Evolutionary conservation across 2,797 vertebrate genomes (phyloP).

Genomic region (Lycodopsis pacificus): DNA sequence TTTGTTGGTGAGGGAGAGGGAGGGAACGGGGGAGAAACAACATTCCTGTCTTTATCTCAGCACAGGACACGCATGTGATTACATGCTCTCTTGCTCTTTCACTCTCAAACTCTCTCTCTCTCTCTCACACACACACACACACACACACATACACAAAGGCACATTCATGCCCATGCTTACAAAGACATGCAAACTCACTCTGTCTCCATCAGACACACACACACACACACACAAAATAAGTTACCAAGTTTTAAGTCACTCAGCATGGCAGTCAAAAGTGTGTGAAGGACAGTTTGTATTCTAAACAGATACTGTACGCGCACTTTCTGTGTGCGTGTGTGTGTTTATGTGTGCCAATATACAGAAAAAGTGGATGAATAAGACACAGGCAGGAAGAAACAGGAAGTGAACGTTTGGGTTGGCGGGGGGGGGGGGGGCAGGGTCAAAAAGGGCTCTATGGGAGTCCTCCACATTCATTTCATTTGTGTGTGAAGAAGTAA

Average conservation of each 20-base stretch:
- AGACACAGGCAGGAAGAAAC: constrained; percentile 42
- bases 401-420: constrained; percentile 67
- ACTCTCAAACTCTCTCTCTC: constrained; percentile 5
- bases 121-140: background rate
- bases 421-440: constrained; percentile 21
- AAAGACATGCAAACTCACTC: constrained; percentile 32
- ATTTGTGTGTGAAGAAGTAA: constrained; percentile 75
- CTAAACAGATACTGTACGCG: constrained; percentile 52
- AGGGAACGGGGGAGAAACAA: constrained; percentile 17
- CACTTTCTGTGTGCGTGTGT: background rate
- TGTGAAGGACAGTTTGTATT: constrained; percentile 41
- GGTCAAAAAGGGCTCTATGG: constrained; percentile 67
- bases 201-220: background rate
- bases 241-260: background rate
- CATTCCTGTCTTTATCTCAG: constrained; percentile 74
- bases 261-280: constrained; percentile 29
- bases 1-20: constrained; percentile 47
- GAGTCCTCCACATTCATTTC: constrained; percentile 68
- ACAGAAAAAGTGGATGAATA: constrained; percentile 18
- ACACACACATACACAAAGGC: constrained; percentile 23
- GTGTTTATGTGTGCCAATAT: background rate
- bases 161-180: constrained; percentile 33
- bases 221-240: constrained; percentile 2
- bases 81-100: constrained; percentile 54
- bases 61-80: constrained; percentile 72